These are phyloP conservation scores for Protophormia terraenovae DNA, from an alignment of 2,888 invertebrate genomes.

Conservation along the genomic window DNA sequence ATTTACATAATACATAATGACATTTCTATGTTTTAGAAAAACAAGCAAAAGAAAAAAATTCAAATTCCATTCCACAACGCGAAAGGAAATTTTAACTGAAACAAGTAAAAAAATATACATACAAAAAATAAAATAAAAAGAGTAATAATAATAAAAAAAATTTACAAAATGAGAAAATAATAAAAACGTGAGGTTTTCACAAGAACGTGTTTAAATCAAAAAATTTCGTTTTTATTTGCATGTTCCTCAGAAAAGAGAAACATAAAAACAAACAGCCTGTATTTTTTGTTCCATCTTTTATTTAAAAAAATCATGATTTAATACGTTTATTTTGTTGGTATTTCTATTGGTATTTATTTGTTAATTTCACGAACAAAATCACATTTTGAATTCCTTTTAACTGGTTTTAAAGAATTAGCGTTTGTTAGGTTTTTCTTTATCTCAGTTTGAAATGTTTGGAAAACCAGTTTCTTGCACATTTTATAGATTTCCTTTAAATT, in stretches of 20 bases:
- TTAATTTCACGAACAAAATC: neutral
- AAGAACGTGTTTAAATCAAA: constrained; percentile 52
- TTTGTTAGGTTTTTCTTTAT: neutral
- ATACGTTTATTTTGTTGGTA: neutral
- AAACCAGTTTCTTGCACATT: neutral
- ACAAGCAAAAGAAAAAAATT: neutral
- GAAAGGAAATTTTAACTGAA: neutral
- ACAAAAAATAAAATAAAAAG: constrained; percentile 21
- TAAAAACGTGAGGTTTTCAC: constrained; percentile 50
- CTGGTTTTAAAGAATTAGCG: constrained; percentile 35
- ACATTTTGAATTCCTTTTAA: constrained; percentile 27
- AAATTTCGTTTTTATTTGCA: constrained; percentile 31
- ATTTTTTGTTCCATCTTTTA: neutral
- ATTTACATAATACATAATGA: constrained; percentile 52
- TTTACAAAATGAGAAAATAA: constrained; percentile 16
- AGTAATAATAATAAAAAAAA: constrained; percentile 5
- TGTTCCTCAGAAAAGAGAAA: neutral
- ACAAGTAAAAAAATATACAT: neutral
- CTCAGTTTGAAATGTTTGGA: neutral
- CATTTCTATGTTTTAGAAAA: constrained; percentile 29
- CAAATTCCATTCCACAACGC: neutral
- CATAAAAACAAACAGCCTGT: neutral
- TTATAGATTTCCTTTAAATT: neutral
- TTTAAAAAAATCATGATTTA: neutral
- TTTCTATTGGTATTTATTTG: neutral